Conservation (phyloP, 1,140 invertebrate species). For the Drosophila littoralis region DNA sequence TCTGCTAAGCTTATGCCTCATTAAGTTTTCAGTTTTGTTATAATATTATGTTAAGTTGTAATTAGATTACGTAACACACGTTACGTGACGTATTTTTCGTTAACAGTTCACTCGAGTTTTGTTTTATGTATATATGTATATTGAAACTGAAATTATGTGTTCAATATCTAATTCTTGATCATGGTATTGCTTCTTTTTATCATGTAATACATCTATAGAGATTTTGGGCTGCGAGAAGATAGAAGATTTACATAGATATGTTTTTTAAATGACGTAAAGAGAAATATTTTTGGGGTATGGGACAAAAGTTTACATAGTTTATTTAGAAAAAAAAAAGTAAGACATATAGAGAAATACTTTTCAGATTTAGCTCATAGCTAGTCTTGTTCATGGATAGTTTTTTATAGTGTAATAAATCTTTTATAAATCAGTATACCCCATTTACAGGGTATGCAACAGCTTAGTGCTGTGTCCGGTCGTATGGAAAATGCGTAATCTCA, state of each 20-base stretch:
- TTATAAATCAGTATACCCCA: not conserved
- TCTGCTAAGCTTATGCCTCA: not conserved
- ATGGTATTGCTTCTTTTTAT: no score
- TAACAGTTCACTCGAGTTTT: not conserved
- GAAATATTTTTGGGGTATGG: no score
- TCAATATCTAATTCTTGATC: no score
- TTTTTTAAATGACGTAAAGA: no score
- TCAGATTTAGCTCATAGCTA: not conserved
- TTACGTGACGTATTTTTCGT: not conserved
- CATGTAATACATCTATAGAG: no score
- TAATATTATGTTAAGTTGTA: not conserved
- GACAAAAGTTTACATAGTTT: no score
- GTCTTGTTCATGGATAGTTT: not conserved
- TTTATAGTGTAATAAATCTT: not conserved
- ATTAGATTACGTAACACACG: not conserved
- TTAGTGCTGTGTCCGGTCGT: constrained; percentile 29
- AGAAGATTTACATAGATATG: no score
- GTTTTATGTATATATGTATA: no score
- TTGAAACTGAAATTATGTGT: no score
- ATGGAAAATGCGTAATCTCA: constrained; percentile 77
- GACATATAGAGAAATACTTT: no score
- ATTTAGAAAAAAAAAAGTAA: no score
- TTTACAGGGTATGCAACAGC: constrained; percentile 22
- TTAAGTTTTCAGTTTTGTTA: not conserved
- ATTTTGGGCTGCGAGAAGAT: no score